Evolutionary conservation across 2,888 invertebrate genomes (phyloP).

Genomic region (Acrocyrtus sp.): DNA sequence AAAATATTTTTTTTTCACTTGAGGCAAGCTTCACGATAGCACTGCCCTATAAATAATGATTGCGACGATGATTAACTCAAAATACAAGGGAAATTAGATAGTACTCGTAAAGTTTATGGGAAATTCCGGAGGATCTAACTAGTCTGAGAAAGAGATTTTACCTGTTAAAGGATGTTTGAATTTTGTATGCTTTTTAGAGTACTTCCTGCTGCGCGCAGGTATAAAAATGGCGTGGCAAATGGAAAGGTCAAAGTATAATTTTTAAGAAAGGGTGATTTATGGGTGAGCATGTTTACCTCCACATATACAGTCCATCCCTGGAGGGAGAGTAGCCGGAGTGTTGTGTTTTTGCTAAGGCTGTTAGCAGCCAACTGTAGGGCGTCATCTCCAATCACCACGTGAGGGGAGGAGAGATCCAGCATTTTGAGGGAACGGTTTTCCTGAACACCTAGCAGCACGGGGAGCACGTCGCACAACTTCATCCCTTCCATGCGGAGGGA

Average conservation of each 20-base stretch:
- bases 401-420: slow-evolving; percentile 70
- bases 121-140: no score
- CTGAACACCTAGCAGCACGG: slow-evolving; percentile 70
- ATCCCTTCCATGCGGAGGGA: slow-evolving; percentile 71
- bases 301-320: slow-evolving; percentile 72
- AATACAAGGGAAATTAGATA: no score
- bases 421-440: slow-evolving; percentile 70
- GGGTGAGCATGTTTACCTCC: slow-evolving; percentile 70
- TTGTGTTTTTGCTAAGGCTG: slow-evolving; percentile 68
- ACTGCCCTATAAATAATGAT: no score
- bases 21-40: no score
- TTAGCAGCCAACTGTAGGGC: slow-evolving; percentile 68
- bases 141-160: not conserved
- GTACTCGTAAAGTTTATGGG: no score
- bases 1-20: no score
- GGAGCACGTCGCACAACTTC: slow-evolving; percentile 71
- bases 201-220: not conserved
- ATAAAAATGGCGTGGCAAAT: no score
- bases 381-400: slow-evolving; percentile 70
- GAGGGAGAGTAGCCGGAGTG: slow-evolving; percentile 69
- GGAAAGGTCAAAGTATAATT: no score
- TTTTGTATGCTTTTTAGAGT: not conserved
- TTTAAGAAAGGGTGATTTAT: no score
- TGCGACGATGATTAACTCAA: no score
- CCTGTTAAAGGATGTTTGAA: not conserved